Conservation (phyloP, 1,140 invertebrate genomes). For the Lasioglossum baleicum region DNA sequence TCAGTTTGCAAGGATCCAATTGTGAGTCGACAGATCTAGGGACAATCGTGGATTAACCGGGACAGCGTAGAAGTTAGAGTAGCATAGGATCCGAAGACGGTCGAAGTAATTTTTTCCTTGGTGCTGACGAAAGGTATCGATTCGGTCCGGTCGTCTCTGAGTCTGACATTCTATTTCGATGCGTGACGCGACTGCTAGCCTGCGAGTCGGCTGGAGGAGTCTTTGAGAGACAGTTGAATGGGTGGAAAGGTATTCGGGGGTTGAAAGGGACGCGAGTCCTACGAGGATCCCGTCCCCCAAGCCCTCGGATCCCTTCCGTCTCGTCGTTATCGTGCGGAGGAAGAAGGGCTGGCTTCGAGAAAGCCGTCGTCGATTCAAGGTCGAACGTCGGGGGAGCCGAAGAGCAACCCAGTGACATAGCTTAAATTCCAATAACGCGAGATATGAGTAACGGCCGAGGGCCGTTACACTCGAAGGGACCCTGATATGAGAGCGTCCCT, state of each 20-base stretch:
- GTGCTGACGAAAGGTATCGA: constrained; percentile 17
- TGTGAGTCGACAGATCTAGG: too few relatives aligned
- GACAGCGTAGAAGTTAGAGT: too few relatives aligned
- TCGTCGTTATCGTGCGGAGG: constrained; percentile 18
- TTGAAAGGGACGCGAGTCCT: constrained; percentile 28
- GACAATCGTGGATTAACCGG: too few relatives aligned
- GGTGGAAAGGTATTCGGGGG: constrained; percentile 26
- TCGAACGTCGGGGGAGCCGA: constrained; percentile 9
- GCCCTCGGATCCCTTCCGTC: not conserved
- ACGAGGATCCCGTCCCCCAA: constrained; percentile 5
- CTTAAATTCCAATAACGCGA: constrained; percentile 65
- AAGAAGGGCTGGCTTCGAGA: not conserved
- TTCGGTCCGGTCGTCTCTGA: constrained; percentile 13
- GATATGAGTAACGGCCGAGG: constrained; percentile 52
- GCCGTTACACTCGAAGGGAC: constrained; percentile 43
- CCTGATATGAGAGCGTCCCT: constrained; percentile 58
- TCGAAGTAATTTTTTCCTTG: not conserved
- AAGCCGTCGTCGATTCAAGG: constrained; percentile 40
- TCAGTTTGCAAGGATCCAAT: too few relatives aligned
- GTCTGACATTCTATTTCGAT: constrained; percentile 35
- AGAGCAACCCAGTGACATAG: constrained; percentile 14
- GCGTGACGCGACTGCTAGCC: constrained; percentile 7
- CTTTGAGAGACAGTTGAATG: constrained; percentile 38
- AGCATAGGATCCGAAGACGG: too few relatives aligned
- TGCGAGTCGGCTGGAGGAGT: not conserved